Base-by-base conservation (phyloP, 2,888 invertebrate species). In the Buathra laborator region DNA sequence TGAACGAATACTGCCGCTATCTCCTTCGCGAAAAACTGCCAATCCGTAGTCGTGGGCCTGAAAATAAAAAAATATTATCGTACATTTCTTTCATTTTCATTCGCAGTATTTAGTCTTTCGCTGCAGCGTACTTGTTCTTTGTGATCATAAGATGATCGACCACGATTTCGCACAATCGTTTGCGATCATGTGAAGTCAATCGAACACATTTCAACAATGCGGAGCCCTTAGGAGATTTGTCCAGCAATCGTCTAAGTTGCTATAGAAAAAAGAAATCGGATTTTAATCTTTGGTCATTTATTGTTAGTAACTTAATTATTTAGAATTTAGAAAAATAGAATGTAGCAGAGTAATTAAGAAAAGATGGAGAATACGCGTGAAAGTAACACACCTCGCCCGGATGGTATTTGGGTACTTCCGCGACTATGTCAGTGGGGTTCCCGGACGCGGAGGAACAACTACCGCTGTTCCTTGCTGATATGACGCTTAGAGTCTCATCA, bases 61-160 rank as follows among this genome's bases (percentile, higher is more conserved):
- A 29, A 29, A 46, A 56, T 6, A 64, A 9, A 16, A 43, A 66
- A 66, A 43, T 16, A 12, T 66, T 43, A 43, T 16, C 16, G n/a
- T 2, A 5, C 32, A 16, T 16, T n/a, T 53, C 16, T 3, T 46
- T 32, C n/a, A 2, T 9, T n/a, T 19, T 44, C 2, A 67, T 44
- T 6, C 14, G 16, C 14, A 14, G 12, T 46, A 37, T 16, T 14
- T 24, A 37, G 1, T 67, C 43, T 66, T 3, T 1, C n/a, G 12
- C 16, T 5, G 32, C 59, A 67, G 14, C 19, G n/a, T 78, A 78
- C 78, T 56, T 78, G 7, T 46, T 24, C 9, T 67, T 53, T 0
- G 44, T 29, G 24, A 48, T 72, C 68, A 79, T 64, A 10, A 79
- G 64, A 46, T 79, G 32, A 62, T 71, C 62, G 32, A 79, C 48